phyloP scores from a whole-genome alignment of 2,797 vertebrate species.

The Rhodeus uyekii region DNA sequence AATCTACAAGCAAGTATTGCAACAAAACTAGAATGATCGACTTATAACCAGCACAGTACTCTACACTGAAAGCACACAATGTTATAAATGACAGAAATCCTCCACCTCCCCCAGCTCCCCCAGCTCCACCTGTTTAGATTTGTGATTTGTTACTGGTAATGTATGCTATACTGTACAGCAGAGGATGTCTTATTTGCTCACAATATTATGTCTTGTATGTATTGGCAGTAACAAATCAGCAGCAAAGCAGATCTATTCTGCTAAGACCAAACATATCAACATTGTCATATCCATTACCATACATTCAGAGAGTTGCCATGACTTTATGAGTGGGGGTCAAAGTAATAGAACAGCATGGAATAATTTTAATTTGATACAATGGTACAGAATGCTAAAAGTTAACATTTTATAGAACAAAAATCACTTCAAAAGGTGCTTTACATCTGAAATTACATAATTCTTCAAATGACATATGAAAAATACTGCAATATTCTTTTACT shows the following conservation, averaged over 20 bases:
- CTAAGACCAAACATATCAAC: not conserved
- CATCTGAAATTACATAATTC: not conserved
- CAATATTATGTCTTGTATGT: too few relatives aligned
- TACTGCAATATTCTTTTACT: not conserved
- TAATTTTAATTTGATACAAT: not conserved
- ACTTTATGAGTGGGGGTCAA: not conserved
- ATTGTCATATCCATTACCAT: not conserved
- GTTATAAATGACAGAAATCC: not conserved
- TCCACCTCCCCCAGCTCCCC: not conserved
- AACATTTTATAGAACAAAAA: not conserved
- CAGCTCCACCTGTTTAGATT: not conserved
- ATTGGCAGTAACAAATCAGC: too few relatives aligned
- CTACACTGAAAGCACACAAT: not conserved
- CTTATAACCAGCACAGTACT: not conserved
- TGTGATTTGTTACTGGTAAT: not conserved
- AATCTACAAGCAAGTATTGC: not conserved
- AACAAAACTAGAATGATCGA: not conserved
- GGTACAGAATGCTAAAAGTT: not conserved
- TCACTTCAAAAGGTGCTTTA: not conserved
- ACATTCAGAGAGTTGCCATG: not conserved
- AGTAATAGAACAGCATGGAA: not conserved
- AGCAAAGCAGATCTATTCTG: not conserved
- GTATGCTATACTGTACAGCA: not conserved
- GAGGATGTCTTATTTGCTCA: not conserved
- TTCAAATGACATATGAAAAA: too few relatives aligned